Base-by-base conservation (phyloP, 2,797 vertebrate species). In the Denticeps clupeoides region DNA sequence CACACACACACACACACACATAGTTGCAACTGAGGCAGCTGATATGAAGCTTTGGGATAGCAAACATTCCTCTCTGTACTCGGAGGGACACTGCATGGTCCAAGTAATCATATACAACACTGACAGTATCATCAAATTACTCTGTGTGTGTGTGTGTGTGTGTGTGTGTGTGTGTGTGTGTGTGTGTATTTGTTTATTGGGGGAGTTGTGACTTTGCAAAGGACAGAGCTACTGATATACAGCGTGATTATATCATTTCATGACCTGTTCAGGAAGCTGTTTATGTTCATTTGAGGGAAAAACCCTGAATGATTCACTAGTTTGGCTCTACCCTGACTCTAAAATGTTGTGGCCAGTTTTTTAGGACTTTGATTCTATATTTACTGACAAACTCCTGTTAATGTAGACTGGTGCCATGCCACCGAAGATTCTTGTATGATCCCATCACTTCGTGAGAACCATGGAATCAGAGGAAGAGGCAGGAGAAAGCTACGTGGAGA, bases 391-490 rank as follows among this genome's bases (percentile, higher is more conserved):
- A 0, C 22, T 56, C 6, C 25, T 10, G 19, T 0, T 49, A 16
- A 47, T 13, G n/a, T 51, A 71, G 62, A 69, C 47, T 1, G 22
- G 42, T 54, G 56, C 51, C 67, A 73, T 75, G 75, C 64, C 64
- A 59, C 52, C 7, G 4, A 55, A 55, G 26, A 53, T 56, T 48
- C 13, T 45, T 16, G 45, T 51, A 45, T 67, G 54, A 71, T 35
- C 44, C 26, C 12, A 42, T 33, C 31, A 27, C 28, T 27, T 45
- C 12, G 19, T 41, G 42, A 55, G 45, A 22, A 71, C 24, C 4
- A 95, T 95, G 90, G 78, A 82, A 16, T 81, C 82, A 1, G 72
- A 72, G 56, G 49, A 63, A 33, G 43, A 35, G 60, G 47, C 41
- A 60, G 41, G 68, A 27, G 65, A 76, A 59, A 73, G 52, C 47